Conservation (phyloP, 2,888 invertebrate genomes). For the Meiosimyza platycephala region DNA sequence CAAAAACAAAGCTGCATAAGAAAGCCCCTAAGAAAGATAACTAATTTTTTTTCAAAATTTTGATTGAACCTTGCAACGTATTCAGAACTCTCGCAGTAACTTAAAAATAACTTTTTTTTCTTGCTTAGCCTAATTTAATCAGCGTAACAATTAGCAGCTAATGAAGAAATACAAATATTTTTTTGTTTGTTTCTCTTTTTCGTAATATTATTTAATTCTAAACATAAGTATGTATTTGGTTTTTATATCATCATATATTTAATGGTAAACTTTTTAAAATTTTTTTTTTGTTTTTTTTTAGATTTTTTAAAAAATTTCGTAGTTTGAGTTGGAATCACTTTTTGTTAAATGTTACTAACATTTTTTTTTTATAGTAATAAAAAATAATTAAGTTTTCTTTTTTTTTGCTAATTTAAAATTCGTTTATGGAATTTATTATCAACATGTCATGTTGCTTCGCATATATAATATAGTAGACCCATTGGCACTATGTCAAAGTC, state of each 20-base stretch:
- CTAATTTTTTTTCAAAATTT: conserved; percentile 32
- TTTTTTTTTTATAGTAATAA: conserved; percentile 23
- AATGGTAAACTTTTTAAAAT: conserved; percentile 9
- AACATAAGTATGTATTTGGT: conserved; percentile 7
- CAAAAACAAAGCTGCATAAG: too few species aligned
- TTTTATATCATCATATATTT: conserved; percentile 30
- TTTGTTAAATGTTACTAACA: conserved; percentile 20
- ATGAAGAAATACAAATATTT: conserved; percentile 28
- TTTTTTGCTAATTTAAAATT: conserved; percentile 44
- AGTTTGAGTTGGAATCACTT: neutral
- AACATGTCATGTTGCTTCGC: conserved; percentile 44
- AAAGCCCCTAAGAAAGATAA: too few species aligned
- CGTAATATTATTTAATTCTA: conserved; percentile 17
- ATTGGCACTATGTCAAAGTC: too few species aligned
- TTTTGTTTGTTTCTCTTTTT: too few species aligned
- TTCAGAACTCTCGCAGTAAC: neutral
- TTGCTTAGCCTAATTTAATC: neutral
- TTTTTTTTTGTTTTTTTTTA: neutral
- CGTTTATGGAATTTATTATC: conserved; percentile 48
- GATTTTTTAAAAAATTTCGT: neutral
- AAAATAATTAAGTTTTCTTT: conserved; percentile 27
- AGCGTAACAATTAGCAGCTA: conserved; percentile 12
- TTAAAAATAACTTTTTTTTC: neutral
- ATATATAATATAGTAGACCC: conserved; percentile 42
- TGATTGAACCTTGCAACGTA: neutral